Percentiles rank a stretch among this genome's conserved stretches.
Conservation (phyloP, 30 jellyfish, hydroid and myxozoan genomes). For the Chrysaora quinquecirrha region DNA sequence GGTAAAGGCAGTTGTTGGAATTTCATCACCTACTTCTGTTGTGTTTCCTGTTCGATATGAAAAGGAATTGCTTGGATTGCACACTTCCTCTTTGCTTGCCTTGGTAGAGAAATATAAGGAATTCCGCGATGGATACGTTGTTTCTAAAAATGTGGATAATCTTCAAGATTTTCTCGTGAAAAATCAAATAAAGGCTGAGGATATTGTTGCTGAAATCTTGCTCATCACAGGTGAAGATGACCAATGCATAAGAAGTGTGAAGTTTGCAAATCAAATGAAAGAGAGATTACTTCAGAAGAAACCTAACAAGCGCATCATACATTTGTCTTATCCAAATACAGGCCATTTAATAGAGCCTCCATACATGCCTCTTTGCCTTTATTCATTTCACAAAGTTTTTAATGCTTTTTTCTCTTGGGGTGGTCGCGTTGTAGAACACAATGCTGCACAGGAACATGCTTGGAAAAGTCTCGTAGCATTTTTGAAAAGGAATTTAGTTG, state of each 20-base stretch:
- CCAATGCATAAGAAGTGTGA: neutral
- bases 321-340: conserved; percentile 40
- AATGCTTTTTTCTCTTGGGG: conserved; percentile 31
- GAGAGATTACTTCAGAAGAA: too few relatives aligned
- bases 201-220: neutral
- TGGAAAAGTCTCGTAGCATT: conserved; percentile 36
- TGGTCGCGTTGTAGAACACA: conserved; percentile 37
- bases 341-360: conserved; percentile 82
- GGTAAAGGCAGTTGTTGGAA: conserved; percentile 23
- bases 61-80: neutral
- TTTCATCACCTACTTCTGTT: neutral
- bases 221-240: conserved; percentile 4
- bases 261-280: neutral
- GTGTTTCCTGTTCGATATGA: neutral
- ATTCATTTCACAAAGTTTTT: conserved; percentile 2
- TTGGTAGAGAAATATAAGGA: neutral
- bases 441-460: conserved; percentile 60
- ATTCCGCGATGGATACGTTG: neutral
- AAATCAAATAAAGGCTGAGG: neutral
- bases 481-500: neutral
- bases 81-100: neutral
- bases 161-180: neutral
- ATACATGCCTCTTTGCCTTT: conserved; percentile 31
- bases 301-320: neutral
- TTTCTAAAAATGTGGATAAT: neutral